phyloP scores from a whole-genome alignment of 2,888 invertebrate species.

The Cantharis rustica region DNA sequence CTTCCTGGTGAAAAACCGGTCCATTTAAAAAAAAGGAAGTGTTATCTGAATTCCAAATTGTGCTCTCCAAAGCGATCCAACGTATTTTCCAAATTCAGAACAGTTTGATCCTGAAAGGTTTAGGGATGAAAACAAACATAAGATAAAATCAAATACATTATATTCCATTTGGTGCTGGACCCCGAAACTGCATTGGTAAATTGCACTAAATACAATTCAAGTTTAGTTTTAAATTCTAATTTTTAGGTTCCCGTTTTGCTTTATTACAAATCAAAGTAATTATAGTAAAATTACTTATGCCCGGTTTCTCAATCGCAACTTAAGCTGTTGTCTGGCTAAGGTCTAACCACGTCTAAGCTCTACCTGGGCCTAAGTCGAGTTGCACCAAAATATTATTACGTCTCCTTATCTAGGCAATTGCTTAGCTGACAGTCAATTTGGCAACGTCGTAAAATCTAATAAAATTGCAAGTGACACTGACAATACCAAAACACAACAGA shows the following conservation, averaged over 20 bases:
- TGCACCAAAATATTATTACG: no score
- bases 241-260: neutral
- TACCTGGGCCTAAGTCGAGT: no score
- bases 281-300: neutral
- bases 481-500: no score
- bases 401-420: no score
- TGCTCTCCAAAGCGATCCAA: slow-evolving; percentile 42
- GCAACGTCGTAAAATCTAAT: no score
- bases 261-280: neutral
- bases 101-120: slow-evolving; percentile 50
- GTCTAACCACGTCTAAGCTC: no score
- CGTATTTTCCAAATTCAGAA: slow-evolving; percentile 43
- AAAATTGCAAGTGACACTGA: no score
- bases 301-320: no score
- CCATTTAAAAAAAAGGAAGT: slow-evolving; percentile 26
- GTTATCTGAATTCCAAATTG: slow-evolving; percentile 38
- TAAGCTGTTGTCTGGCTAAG: no score
- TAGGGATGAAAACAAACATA: slow-evolving; percentile 61
- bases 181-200: slow-evolving; percentile 65
- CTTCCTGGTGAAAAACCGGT: slow-evolving; percentile 30
- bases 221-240: neutral
- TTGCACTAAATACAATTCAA: neutral
- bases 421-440: no score
- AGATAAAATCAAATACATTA: slow-evolving; percentile 51
- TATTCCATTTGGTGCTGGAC: slow-evolving; percentile 57